Conservation (phyloP, 2,888 invertebrate species). For the Drosophila quasianomalipes region DNA sequence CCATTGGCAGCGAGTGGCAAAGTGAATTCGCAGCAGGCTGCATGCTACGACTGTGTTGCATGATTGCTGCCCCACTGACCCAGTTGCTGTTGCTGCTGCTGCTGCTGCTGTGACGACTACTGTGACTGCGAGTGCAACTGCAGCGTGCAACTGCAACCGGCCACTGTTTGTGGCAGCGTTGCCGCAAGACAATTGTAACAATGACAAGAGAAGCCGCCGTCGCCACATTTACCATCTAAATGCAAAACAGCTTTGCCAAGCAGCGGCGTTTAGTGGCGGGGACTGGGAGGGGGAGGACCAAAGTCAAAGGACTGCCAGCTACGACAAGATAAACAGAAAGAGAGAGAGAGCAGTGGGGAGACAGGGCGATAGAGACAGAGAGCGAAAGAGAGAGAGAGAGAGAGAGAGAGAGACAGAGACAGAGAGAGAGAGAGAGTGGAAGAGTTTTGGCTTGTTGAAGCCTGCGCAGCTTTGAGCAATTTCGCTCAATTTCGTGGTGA, state of each 20-base stretch:
- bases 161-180: slow-evolving; percentile 46
- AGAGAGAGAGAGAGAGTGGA: not conserved
- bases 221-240: slow-evolving; percentile 72
- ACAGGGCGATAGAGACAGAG: not conserved
- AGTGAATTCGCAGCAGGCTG: slow-evolving; percentile 36
- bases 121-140: slow-evolving; percentile 13
- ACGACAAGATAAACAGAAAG: no score
- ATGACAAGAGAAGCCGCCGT: slow-evolving; percentile 50
- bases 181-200: slow-evolving; percentile 70
- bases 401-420: not conserved
- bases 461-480: slow-evolving; percentile 39
- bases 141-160: slow-evolving; percentile 4
- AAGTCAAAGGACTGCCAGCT: slow-evolving; percentile 48
- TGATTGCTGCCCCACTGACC: slow-evolving; percentile 75
- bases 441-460: slow-evolving; percentile 4
- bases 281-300: slow-evolving; percentile 31
- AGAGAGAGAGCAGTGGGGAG: not conserved
- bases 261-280: slow-evolving; percentile 3
- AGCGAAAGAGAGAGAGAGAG: no score
- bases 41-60: slow-evolving; percentile 55
- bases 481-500: slow-evolving; percentile 55
- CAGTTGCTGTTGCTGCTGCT: slow-evolving; percentile 67
- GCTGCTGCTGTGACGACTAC: slow-evolving; percentile 30
- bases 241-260: slow-evolving; percentile 67
- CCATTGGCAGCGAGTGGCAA: slow-evolving; percentile 4